A percentile compares a stretch with the other conserved stretches of the same genome.
Conservation (phyloP, 1,140 invertebrate species). For the Macrocentrus cingulum region DNA sequence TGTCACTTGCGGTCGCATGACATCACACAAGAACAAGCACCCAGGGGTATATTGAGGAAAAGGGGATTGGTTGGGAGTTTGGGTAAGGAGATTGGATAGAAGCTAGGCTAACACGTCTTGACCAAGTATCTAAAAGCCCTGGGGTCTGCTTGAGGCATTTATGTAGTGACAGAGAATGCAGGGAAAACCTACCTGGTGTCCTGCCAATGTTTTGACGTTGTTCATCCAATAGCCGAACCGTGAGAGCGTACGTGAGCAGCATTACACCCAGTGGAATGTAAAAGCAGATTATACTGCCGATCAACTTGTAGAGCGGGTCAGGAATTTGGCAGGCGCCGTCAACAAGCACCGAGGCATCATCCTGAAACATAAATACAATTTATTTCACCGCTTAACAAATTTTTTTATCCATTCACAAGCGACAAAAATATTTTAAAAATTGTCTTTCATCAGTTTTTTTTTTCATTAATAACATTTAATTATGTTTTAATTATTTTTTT, state of each 20-base stretch:
- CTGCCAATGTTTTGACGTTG: conserved; percentile 74
- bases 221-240: conserved; percentile 77
- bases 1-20: no score
- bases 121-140: not conserved
- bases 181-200: conserved; percentile 62
- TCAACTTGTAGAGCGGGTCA: conserved; percentile 86
- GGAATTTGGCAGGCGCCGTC: conserved; percentile 83
- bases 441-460: not conserved
- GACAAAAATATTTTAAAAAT: no score
- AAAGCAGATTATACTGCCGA: conserved; percentile 92
- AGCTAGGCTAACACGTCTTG: not conserved
- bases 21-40: no score
- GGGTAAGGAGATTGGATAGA: no score
- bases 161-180: conserved; percentile 23
- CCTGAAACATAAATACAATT: conserved; percentile 60
- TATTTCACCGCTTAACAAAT: no score
- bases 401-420: no score
- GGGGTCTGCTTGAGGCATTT: not conserved
- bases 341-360: conserved; percentile 77
- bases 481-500: not conserved
- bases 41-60: no score
- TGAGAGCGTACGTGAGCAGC: conserved; percentile 89
- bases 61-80: no score
- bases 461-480: not conserved
- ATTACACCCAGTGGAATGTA: conserved; percentile 94